Percentiles rank a stretch among this genome's conserved stretches.
These are phyloP conservation scores for Pseudococcus viburni DNA, from an alignment of 2,888 invertebrate species.

Conservation along the genomic window DNA sequence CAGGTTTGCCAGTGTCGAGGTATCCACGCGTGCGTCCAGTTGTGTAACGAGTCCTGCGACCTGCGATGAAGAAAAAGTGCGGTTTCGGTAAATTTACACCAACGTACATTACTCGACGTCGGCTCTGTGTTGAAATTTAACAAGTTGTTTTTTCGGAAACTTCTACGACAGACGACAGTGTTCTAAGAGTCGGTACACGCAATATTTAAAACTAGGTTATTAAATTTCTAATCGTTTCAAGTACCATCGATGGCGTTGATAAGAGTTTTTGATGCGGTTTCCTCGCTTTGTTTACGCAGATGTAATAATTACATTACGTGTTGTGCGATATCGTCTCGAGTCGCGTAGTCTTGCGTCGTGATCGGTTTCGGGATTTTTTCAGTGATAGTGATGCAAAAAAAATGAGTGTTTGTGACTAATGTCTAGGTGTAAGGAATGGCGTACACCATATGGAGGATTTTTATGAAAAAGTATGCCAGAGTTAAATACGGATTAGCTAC, in stretches of 20 bases:
- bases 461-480: slow-evolving; percentile 77
- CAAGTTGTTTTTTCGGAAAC: slow-evolving; percentile 29
- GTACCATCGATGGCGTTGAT: slow-evolving; percentile 27
- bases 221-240: slow-evolving; percentile 37
- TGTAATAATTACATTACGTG: slow-evolving; percentile 8
- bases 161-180: neutral
- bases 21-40: slow-evolving; percentile 32
- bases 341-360: slow-evolving; percentile 10
- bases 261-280: slow-evolving; percentile 43
- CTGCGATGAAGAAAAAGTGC: neutral
- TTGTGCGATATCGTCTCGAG: slow-evolving; percentile 32
- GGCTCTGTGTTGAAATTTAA: slow-evolving; percentile 12
- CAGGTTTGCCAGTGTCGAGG: slow-evolving; percentile 19
- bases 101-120: neutral
- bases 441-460: slow-evolving; percentile 76
- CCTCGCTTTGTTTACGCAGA: slow-evolving; percentile 38
- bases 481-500: slow-evolving; percentile 74
- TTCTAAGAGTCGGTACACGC: neutral
- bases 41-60: slow-evolving; percentile 15
- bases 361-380: neutral
- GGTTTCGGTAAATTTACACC: slow-evolving; percentile 23
- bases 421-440: slow-evolving; percentile 72
- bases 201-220: slow-evolving; percentile 26
- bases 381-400: neutral
- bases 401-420: neutral